These are phyloP conservation scores for Hybos culiciformis DNA, from an alignment of 2,888 invertebrate species.

Conservation along the genomic window DNA sequence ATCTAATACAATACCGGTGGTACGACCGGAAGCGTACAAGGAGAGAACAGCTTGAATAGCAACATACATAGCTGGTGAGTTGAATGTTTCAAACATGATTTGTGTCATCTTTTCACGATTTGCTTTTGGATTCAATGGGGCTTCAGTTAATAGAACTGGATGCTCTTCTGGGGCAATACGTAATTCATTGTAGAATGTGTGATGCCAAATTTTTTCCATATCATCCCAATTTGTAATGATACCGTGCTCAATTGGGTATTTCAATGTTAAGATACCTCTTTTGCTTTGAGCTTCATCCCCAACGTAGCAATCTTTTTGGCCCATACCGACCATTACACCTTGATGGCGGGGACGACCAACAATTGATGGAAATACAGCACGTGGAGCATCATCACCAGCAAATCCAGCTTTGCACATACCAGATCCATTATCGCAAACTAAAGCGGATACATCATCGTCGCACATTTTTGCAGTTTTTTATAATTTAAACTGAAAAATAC, in stretches of 20 bases:
- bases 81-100: slow-evolving; percentile 89
- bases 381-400: slow-evolving; percentile 90
- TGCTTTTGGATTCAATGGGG: slow-evolving; percentile 78
- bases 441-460: slow-evolving; percentile 85
- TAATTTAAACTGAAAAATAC: background rate
- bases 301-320: slow-evolving; percentile 93
- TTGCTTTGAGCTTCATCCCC: slow-evolving; percentile 96
- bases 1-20: slow-evolving; percentile 91
- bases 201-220: slow-evolving; percentile 99
- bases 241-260: slow-evolving; percentile 95
- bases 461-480: slow-evolving; percentile 47
- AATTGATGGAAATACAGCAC: slow-evolving; percentile 86
- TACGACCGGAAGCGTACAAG: slow-evolving; percentile 89
- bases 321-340: slow-evolving; percentile 96
- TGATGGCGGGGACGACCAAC: slow-evolving; percentile 88
- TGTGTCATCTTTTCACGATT: slow-evolving; percentile 88
- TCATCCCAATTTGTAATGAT: slow-evolving; percentile 98
- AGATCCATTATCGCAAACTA: slow-evolving; percentile 93
- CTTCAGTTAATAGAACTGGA: slow-evolving; percentile 75
- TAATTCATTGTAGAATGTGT: slow-evolving; percentile 97
- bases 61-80: slow-evolving; percentile 88
- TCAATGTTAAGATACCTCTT: slow-evolving; percentile 89
- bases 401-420: slow-evolving; percentile 97
- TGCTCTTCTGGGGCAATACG: slow-evolving; percentile 91
- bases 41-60: slow-evolving; percentile 89